Base-by-base conservation (phyloP, 2,888 invertebrate genomes). In the Vannuccia rotundouncinata region DNA sequence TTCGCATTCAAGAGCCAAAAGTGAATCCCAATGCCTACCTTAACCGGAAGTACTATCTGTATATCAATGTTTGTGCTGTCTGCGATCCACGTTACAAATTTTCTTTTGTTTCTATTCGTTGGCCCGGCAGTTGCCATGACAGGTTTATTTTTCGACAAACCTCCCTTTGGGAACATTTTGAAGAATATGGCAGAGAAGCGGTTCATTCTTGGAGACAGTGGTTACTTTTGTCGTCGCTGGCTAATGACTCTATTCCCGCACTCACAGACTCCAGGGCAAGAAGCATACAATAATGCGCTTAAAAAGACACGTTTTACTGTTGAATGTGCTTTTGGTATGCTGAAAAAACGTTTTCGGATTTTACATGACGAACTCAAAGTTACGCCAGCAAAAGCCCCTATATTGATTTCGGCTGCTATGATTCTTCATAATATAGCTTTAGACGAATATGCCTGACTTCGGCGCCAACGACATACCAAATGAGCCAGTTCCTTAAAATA, bases 111-210 rank as follows among this genome's bases (percentile, higher is more conserved):
- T 79, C 80, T 22, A 83, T 78, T 2, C 80, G 83, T 45, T 84
- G 82, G 82, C 83, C 83, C 0, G 84, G 84, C 0, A 77, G 81
- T 22, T 81, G 82, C 0, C 83, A 84, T 79, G 84, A 84, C 30
- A 74, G 78, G 17, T 81, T 82, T 59, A 82, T 84, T n/a, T 83
- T 83, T 1, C 59, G 77, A 0, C 28, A 29, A 10, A 77, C 81
- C 28, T 22, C 60, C 17, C 73, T 81, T 27, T 81, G 79, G 74
- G 81, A 81, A 79, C n/a, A 59, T n/a, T 80, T 82, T 77, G 74
- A 82, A 45, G 66, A 59, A 25, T 81, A 81, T 59, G 77, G 59
- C n/a, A 80, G 82, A 17, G 31, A 74, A 13, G n/a, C 80, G 29
- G 10, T 22, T 82, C 10, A 78, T 81, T 29, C 74, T 78, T 0